Conservation (phyloP, 2,888 invertebrate species). For the Pteria penguin region DNA sequence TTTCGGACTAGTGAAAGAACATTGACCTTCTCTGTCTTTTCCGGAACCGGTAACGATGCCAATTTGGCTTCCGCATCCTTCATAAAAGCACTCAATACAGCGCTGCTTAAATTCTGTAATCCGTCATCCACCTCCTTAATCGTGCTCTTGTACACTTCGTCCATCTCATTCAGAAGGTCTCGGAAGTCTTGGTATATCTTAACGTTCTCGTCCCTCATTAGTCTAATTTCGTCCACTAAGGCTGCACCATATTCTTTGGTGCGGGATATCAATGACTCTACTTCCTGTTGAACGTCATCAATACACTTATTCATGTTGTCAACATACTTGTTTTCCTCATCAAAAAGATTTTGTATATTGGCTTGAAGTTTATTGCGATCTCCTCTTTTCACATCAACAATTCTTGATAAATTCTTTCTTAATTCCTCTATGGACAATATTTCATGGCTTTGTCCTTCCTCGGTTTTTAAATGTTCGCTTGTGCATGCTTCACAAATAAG, state of each 20-base stretch:
- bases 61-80: not conserved
- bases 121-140: not conserved
- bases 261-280: not conserved
- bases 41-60: not conserved
- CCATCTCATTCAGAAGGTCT: not conserved
- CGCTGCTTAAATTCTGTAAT: not conserved
- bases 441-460: not conserved
- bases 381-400: not conserved
- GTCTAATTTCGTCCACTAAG: not conserved
- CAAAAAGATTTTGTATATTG: not conserved
- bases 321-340: not conserved
- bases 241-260: not conserved
- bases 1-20: too few relatives aligned
- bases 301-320: not conserved
- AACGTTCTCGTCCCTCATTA: not conserved
- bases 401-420: not conserved
- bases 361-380: not conserved
- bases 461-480: not conserved
- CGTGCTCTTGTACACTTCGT: not conserved
- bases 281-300: not conserved
- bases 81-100: not conserved
- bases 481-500: not conserved
- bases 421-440: not conserved
- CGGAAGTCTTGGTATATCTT: not conserved
- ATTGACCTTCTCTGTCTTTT: not conserved